These are phyloP conservation scores for Taeniopygia guttata DNA, from an alignment of 2,797 vertebrate genomes.

Conservation along the genomic window DNA sequence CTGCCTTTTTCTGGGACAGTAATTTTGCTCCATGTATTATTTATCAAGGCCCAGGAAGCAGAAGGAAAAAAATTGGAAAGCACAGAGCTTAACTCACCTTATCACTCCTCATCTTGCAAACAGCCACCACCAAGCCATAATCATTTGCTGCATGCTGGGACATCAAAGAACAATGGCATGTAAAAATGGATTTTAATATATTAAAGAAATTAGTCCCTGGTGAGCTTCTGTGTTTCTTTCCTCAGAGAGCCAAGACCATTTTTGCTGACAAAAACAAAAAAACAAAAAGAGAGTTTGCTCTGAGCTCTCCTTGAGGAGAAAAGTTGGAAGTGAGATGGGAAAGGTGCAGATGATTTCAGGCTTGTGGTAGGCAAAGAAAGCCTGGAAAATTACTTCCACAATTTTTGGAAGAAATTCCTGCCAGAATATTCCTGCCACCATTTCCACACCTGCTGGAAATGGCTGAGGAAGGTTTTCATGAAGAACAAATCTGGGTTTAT, in stretches of 20 bases:
- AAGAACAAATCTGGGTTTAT: not conserved
- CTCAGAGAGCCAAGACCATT: not conserved
- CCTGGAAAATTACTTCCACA: not conserved
- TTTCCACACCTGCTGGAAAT: no score
- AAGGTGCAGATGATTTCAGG: not conserved
- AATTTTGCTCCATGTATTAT: slow-evolving; percentile 75
- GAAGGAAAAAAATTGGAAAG: slow-evolving; percentile 40
- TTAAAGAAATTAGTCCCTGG: slow-evolving; percentile 63
- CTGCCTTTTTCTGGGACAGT: slow-evolving; percentile 74
- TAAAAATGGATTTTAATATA: slow-evolving; percentile 52
- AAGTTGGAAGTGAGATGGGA: not conserved
- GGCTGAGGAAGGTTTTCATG: not conserved
- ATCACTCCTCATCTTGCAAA: slow-evolving; percentile 68
- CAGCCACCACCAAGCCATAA: slow-evolving; percentile 58
- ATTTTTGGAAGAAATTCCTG: no score
- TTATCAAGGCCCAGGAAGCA: slow-evolving; percentile 53
- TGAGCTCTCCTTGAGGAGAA: not conserved
- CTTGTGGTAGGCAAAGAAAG: not conserved
- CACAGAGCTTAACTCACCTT: slow-evolving; percentile 59
- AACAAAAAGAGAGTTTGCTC: slow-evolving; percentile 7
- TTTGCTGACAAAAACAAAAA: slow-evolving; percentile 29
- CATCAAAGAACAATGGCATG: slow-evolving; percentile 55
- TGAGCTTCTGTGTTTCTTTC: not conserved
- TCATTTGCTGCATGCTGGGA: slow-evolving; percentile 68
- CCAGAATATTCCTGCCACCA: no score